Base-by-base conservation (phyloP, 2,888 invertebrate species). In the Oxycera nigricornis region DNA sequence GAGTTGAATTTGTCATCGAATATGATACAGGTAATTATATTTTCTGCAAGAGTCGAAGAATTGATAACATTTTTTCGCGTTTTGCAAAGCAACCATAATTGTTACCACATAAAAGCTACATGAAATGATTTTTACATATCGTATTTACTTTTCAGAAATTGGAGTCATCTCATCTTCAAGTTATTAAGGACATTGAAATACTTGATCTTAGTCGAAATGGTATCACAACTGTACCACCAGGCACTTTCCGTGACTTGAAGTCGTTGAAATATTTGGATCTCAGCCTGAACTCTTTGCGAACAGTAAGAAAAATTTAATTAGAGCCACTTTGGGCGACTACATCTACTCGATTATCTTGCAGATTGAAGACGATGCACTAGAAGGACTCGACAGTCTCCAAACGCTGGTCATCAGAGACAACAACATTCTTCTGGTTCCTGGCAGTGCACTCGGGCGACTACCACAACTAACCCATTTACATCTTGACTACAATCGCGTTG, bases 351-450 rank as follows among this genome's bases (percentile, higher is more conserved):
- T 55, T 24, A n/a, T n/a, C n/a, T n/a, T n/a, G n/a, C 85, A 94
- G 94, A 91, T 96, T 76, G 95, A 95, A 86, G 94, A 94, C 79
- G 94, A 94, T 77, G 93, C 94, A 0, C 92, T 96, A 80, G 94
- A 94, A 81, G 95, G 95, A 0, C 84, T 96, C 77, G 89, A 90
- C 35, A 92, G 89, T 78, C 86, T 96, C 17, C 90, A 93, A 83
- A 91, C 91, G 41, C 86, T 96, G 0, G 90, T 93, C 30, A 87
- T 96, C 9, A 91, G 92, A 79, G 96, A 96, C 83, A 96, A 96
- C 85, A 95, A 95, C 78, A 93, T 96, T 73, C 87, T 96, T 0
- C 86, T 94, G 0, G 91, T 96, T 50, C 96, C 96, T 0, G 92
- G 94, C 0, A 91, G 92, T 52, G 94, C 95, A 0, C 86, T 96